Evolutionary conservation across 2,888 invertebrate species (phyloP).

Genomic region (Horisme vitalbata): DNA sequence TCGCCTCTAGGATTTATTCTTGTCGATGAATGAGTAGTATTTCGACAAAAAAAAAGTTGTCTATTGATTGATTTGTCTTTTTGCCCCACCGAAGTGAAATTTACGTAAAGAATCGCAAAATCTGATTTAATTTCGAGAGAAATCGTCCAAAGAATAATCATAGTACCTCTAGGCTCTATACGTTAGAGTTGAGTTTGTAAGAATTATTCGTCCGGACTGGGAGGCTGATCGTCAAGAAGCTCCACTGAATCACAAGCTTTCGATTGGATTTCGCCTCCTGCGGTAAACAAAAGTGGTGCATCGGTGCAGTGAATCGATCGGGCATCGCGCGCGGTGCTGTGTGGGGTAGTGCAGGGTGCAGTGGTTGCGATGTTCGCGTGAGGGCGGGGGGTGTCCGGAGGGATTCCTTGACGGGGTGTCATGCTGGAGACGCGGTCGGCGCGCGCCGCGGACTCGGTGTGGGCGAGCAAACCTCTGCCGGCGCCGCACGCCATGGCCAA

Average conservation of each 20-base stretch:
- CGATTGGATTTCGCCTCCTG: constrained; percentile 67
- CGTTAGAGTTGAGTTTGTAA: neutral
- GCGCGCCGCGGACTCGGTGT: constrained; percentile 88
- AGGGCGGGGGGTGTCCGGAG: constrained; percentile 50
- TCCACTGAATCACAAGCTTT: constrained; percentile 56
- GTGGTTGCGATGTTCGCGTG: constrained; percentile 46
- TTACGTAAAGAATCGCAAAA: constrained; percentile 55
- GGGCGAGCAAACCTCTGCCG: constrained; percentile 84
- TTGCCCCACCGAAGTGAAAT: constrained; percentile 74
- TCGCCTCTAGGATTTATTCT: neutral
- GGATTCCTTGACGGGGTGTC: constrained; percentile 72
- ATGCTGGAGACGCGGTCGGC: constrained; percentile 89
- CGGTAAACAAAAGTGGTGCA: constrained; percentile 65
- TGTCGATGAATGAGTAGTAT: neutral
- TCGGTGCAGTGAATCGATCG: constrained; percentile 43
- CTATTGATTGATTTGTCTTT: constrained; percentile 78
- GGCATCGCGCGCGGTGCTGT: constrained; percentile 49
- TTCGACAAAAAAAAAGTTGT: constrained; percentile 47
- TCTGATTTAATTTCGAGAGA: constrained; percentile 50
- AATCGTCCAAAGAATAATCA: constrained; percentile 37
- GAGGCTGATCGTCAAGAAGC: constrained; percentile 43
- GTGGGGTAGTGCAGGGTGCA: constrained; percentile 35
- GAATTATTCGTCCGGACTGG: constrained; percentile 11
- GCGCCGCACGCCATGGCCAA: constrained; percentile 82
- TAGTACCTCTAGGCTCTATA: constrained; percentile 3